Conservation (phyloP, 2,888 invertebrate species). For the Eremobia ochroleuca region DNA sequence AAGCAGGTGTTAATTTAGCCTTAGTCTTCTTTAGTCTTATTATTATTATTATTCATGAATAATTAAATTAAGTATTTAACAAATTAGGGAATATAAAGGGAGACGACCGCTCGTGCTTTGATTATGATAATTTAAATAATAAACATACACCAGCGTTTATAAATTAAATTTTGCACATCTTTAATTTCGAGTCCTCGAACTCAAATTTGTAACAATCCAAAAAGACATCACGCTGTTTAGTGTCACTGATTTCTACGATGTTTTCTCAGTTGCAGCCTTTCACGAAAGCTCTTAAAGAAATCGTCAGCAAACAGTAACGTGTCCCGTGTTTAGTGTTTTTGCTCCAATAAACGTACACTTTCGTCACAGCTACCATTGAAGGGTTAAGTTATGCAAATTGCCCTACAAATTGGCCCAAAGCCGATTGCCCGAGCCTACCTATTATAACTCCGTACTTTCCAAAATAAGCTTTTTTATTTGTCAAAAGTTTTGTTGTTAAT, state of each 20-base stretch:
- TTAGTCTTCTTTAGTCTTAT: too few species aligned
- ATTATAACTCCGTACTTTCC: conserved; percentile 74
- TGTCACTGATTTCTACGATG: conserved; percentile 41
- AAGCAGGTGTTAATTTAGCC: conserved; percentile 9
- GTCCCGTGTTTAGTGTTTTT: conserved; percentile 79
- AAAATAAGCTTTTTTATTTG: conserved; percentile 72
- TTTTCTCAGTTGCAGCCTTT: conserved; percentile 74
- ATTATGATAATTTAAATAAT: conserved; percentile 14
- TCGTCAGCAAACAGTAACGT: conserved; percentile 81
- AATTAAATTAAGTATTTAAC: conserved; percentile 9
- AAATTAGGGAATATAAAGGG: background rate
- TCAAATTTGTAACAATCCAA: background rate
- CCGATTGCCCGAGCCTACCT: conserved; percentile 75
- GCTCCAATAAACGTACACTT: conserved; percentile 83
- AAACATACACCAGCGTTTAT: background rate
- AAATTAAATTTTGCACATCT: background rate
- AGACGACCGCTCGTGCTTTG: background rate
- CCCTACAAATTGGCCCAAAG: conserved; percentile 77
- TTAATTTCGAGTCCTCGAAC: background rate
- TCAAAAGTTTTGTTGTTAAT: conserved; percentile 67
- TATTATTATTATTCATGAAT: too few species aligned
- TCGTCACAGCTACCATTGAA: conserved; percentile 78
- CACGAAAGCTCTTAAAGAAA: conserved; percentile 70
- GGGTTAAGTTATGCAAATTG: conserved; percentile 90
- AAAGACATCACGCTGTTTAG: conserved; percentile 58